phyloP scores from a whole-genome alignment of 2,113 vertebrate species.

The Muntiacus reevesi region DNA sequence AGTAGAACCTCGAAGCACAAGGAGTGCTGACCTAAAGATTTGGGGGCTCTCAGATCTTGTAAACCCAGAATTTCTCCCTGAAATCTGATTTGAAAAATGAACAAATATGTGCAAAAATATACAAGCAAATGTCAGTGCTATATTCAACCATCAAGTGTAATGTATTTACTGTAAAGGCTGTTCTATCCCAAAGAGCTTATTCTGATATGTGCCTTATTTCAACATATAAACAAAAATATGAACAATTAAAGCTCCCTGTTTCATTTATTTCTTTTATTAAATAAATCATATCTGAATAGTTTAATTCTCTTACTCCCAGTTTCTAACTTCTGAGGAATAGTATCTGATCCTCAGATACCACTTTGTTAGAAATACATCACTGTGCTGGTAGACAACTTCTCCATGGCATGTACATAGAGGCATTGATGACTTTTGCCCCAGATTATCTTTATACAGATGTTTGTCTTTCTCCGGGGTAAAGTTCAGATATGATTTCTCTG shows the following conservation, averaged over 20 bases:
- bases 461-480: not conserved
- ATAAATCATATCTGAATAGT: not conserved
- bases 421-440: not conserved
- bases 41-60: not conserved
- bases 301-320: not conserved
- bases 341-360: not conserved
- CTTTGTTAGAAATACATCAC: not conserved
- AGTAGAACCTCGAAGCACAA: not conserved
- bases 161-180: not conserved
- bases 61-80: not conserved
- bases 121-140: not conserved
- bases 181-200: not conserved
- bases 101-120: not conserved
- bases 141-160: too few species aligned
- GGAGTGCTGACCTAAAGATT: not conserved
- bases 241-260: not conserved
- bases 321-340: not conserved
- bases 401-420: accelerated
- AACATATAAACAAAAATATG: not conserved
- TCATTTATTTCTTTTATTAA: not conserved
- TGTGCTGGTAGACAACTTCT: not conserved
- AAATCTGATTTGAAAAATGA: not conserved
- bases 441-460: not conserved
- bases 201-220: not conserved
- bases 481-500: not conserved